These are phyloP conservation scores for Noturus placidus DNA, from an alignment of 2,113 vertebrate genomes.

Conservation along the genomic window DNA sequence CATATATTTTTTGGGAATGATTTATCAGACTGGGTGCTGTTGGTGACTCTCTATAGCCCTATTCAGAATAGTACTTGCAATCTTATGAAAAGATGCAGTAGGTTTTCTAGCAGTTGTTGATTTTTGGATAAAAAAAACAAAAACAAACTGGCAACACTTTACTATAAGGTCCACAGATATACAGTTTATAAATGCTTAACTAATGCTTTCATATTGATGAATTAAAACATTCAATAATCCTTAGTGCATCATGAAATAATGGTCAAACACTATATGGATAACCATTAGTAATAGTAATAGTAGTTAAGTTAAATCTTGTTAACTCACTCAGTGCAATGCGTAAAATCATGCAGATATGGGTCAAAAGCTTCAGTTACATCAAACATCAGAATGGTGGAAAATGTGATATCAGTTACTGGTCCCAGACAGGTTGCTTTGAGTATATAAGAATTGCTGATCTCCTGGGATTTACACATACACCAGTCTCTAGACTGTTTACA, in stretches of 20 bases:
- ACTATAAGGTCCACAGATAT: neutral
- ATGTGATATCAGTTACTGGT: neutral
- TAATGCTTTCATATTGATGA: neutral
- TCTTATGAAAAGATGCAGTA: neutral
- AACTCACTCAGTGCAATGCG: neutral
- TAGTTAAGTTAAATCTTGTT: neutral
- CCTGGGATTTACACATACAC: neutral
- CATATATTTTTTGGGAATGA: neutral
- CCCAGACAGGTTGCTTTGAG: neutral
- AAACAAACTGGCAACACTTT: neutral
- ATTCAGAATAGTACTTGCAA: neutral
- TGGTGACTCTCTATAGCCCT: neutral
- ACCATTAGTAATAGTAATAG: neutral
- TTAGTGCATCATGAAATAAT: neutral
- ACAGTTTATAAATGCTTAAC: neutral
- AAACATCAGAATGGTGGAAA: neutral
- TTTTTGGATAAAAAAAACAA: neutral
- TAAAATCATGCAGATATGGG: neutral
- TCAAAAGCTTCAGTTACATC: neutral
- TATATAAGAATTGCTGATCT: neutral
- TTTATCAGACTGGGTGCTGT: conserved; percentile 5
- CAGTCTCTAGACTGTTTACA: neutral
- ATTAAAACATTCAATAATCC: neutral
- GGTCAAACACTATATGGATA: neutral
- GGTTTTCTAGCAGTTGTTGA: neutral